Evolutionary conservation across 2,888 invertebrate species (phyloP).

Genomic region (Cosmopolites sordidus): DNA sequence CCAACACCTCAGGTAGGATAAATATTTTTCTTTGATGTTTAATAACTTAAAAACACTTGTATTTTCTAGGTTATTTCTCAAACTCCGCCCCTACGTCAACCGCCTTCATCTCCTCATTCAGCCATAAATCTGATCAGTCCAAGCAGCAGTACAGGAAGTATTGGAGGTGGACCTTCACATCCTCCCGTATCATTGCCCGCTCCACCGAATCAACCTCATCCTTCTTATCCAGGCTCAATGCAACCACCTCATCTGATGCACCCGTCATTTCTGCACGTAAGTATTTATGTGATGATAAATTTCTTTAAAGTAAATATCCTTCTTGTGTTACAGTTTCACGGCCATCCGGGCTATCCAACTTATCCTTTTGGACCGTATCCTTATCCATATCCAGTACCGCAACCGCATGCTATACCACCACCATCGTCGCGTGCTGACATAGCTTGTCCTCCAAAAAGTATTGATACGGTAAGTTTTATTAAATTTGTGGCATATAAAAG

Average conservation of each 20-base stretch:
- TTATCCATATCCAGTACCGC: conserved; percentile 70
- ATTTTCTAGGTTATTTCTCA: conserved; percentile 38
- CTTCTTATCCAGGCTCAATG: conserved; percentile 57
- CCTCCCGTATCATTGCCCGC: conserved; percentile 57
- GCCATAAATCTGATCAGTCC: conserved; percentile 61
- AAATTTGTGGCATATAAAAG: too few species aligned
- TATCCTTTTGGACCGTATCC: conserved; percentile 64
- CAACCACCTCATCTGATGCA: conserved; percentile 72
- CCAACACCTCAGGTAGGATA: conserved; percentile 35
- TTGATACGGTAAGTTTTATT: conserved; percentile 21
- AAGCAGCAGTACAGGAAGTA: conserved; percentile 32
- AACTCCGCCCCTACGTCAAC: conserved; percentile 50
- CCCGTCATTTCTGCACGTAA: conserved; percentile 59
- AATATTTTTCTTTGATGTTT: background rate
- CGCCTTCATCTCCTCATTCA: conserved; percentile 51
- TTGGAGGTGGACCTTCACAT: conserved; percentile 20
- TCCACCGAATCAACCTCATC: conserved; percentile 61
- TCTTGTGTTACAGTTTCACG: conserved; percentile 52
- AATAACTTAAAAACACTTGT: background rate
- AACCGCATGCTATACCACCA: conserved; percentile 70
- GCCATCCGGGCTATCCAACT: conserved; percentile 65
- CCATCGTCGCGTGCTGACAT: conserved; percentile 45
- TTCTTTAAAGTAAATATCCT: background rate
- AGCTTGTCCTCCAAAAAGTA: conserved; percentile 33
- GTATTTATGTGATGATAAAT: too few species aligned